Conservation (phyloP, 2,888 invertebrate genomes). For the Drosophila parthenogenetica region DNA sequence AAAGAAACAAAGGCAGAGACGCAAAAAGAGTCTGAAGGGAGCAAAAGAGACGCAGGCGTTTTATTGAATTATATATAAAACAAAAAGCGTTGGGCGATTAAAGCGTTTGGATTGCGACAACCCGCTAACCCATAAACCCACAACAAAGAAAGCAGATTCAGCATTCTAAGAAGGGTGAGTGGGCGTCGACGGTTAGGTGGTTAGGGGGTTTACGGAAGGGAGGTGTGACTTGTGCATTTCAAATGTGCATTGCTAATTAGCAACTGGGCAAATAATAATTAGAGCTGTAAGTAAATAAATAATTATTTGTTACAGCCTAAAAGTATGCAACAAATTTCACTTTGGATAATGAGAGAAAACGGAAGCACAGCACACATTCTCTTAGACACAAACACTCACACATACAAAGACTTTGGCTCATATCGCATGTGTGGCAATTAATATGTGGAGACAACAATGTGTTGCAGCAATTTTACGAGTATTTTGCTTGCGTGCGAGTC, state of each 20-base stretch:
- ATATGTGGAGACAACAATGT: constrained; percentile 24
- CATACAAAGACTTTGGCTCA: not conserved
- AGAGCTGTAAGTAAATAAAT: constrained; percentile 19
- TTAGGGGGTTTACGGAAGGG: not conserved
- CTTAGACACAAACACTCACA: constrained; percentile 5
- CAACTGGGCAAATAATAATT: constrained; percentile 40
- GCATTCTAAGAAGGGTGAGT: constrained; percentile 24
- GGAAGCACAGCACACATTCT: not conserved
- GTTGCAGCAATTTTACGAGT: constrained; percentile 16
- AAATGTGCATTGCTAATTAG: constrained; percentile 45
- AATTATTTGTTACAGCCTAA: constrained; percentile 19
- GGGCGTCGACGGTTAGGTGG: not conserved
- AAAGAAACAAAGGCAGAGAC: constrained; percentile 18
- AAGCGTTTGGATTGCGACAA: constrained; percentile 42
- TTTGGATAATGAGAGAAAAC: constrained; percentile 11
- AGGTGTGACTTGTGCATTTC: constrained; percentile 9
- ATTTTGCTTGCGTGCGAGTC: constrained; percentile 36
- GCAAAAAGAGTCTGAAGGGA: no score
- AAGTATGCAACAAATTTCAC: constrained; percentile 46
- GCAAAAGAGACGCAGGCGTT: constrained; percentile 28
- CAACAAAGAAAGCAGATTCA: constrained; percentile 17
- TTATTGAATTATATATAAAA: constrained; percentile 72
- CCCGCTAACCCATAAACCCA: constrained; percentile 67
- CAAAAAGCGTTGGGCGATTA: constrained; percentile 64
- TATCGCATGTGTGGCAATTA: constrained; percentile 24